These are phyloP conservation scores for Aphidius ervi DNA, from an alignment of 1,140 invertebrate species.

Conservation along the genomic window DNA sequence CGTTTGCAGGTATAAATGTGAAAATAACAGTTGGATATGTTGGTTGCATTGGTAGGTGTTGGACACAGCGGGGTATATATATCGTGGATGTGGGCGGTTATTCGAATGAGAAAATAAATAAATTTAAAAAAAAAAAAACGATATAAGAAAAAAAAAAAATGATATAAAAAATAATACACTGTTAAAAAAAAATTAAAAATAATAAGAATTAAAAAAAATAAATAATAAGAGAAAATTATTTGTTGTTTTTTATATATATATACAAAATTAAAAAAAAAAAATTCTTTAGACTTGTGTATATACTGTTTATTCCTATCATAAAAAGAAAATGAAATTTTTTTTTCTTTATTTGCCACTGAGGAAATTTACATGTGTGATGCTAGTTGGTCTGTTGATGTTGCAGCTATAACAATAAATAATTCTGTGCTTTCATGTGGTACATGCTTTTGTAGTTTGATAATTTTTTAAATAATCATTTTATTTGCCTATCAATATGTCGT, in stretches of 20 bases:
- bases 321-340: too few relatives aligned
- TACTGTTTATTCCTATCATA: neutral
- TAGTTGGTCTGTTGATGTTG: conserved; percentile 14
- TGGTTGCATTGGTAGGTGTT: conserved; percentile 48
- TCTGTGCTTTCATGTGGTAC: conserved; percentile 49
- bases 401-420: conserved; percentile 52
- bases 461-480: neutral
- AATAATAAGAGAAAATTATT: conserved; percentile 8
- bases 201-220: conserved; percentile 15
- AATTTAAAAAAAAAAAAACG: conserved; percentile 14
- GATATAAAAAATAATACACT: neutral
- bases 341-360: too few relatives aligned
- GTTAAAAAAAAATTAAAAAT: conserved; percentile 22
- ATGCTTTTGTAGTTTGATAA: conserved; percentile 34
- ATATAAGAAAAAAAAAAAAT: conserved; percentile 17
- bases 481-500: too few relatives aligned
- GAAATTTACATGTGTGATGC: too few relatives aligned
- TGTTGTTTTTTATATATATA: too few relatives aligned
- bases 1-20: neutral
- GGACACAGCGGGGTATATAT: conserved; percentile 47
- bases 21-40: conserved; percentile 8
- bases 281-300: conserved; percentile 14
- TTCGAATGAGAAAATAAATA: too few relatives aligned
- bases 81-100: conserved; percentile 41
- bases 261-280: neutral